Conservation (phyloP, 2,113 vertebrate species). For the Dolichallabes microphthalmus region DNA sequence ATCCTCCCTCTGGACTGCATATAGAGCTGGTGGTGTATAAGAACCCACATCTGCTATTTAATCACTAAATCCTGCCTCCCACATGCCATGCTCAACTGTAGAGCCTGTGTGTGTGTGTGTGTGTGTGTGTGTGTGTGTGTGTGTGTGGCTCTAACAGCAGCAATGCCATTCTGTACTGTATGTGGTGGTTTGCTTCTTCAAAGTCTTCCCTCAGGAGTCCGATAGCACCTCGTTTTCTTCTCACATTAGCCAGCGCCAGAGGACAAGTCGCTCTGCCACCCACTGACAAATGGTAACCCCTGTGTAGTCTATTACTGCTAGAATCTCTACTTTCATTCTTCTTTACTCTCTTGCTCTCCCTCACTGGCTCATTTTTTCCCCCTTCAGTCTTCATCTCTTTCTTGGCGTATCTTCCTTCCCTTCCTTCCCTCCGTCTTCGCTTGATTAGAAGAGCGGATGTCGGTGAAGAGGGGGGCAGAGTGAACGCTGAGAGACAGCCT, state of each 20-base stretch:
- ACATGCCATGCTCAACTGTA: slow-evolving; percentile 14
- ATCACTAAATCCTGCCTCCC: slow-evolving; percentile 28
- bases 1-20: slow-evolving; percentile 23
- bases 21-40: slow-evolving; percentile 12
- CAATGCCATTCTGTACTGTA: slow-evolving; percentile 11
- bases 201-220: slow-evolving; percentile 38
- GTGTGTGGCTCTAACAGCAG: not conserved
- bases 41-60: slow-evolving; percentile 11
- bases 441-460: slow-evolving; percentile 49
- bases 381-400: not conserved
- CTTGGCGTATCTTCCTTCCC: not conserved
- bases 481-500: slow-evolving; percentile 18
- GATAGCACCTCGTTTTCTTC: slow-evolving; percentile 38
- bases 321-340: slow-evolving; percentile 36
- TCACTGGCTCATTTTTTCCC: not conserved
- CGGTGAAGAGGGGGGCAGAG: not conserved
- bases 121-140: not conserved
- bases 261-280: slow-evolving; percentile 25
- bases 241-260: slow-evolving; percentile 33
- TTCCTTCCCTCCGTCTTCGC: not conserved
- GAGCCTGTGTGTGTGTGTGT: not conserved
- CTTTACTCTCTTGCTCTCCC: slow-evolving; percentile 6
- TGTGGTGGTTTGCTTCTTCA: slow-evolving; percentile 38
- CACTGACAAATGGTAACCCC: slow-evolving; percentile 42
- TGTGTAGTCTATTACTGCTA: slow-evolving; percentile 37